Evolutionary conservation across 2,797 vertebrate genomes (phyloP).

Genomic region (Dromococcyx pavoninus): DNA sequence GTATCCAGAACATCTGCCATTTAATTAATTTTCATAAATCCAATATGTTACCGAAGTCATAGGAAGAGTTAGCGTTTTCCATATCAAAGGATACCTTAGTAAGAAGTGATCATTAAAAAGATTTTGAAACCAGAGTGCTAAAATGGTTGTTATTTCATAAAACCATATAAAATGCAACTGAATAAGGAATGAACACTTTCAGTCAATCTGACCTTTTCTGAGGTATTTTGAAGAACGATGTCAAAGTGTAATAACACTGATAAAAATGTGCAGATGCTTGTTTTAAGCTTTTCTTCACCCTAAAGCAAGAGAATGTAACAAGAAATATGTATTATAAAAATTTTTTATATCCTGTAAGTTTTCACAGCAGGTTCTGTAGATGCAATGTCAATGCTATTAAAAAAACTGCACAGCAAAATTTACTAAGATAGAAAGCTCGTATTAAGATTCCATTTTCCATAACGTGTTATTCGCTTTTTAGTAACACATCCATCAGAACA

Average conservation of each 20-base stretch:
- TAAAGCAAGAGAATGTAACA: neutral
- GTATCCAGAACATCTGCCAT: neutral
- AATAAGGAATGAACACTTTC: neutral
- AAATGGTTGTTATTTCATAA: neutral
- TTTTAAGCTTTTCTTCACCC: slow-evolving; percentile 89
- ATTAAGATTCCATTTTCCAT: neutral
- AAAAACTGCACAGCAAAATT: neutral
- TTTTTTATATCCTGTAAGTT: neutral
- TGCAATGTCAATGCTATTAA: neutral
- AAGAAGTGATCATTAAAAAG: neutral
- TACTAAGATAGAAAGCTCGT: neutral
- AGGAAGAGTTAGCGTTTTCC: neutral
- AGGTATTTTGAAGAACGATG: slow-evolving; percentile 80
- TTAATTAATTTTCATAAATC: neutral
- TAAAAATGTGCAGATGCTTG: slow-evolving; percentile 91
- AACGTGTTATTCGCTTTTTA: neutral
- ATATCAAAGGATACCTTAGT: neutral
- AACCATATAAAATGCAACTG: neutral
- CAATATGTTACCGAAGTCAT: neutral
- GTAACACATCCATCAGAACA: neutral
- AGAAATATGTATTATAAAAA: neutral
- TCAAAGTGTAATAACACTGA: slow-evolving; percentile 90
- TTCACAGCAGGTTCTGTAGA: neutral
- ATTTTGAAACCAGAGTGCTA: neutral
- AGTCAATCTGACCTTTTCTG: slow-evolving; percentile 81